phyloP scores from a whole-genome alignment of 2,797 vertebrate species.

The Acridotheres tristis region DNA sequence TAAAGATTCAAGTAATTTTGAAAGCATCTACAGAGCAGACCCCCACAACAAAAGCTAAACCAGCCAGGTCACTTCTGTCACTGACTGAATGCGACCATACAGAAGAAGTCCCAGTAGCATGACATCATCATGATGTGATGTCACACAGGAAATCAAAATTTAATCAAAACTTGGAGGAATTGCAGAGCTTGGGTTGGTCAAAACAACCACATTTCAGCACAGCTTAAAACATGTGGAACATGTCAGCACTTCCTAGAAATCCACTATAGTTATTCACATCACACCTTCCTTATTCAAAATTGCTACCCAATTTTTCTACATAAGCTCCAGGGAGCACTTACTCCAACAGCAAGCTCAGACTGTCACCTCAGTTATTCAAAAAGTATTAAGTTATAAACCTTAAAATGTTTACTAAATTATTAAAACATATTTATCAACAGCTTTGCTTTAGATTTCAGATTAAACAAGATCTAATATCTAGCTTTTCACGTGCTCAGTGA shows the following conservation, averaged over 20 bases:
- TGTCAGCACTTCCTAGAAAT: background rate
- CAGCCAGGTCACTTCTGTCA: background rate
- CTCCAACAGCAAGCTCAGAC: background rate
- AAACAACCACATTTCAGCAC: background rate
- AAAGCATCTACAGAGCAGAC: background rate
- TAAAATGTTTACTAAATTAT: background rate
- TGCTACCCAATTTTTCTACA: background rate
- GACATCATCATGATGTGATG: background rate
- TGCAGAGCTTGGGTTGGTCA: background rate
- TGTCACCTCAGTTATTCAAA: background rate
- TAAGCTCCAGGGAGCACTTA: background rate
- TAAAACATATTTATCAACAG: background rate
- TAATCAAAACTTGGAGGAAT: background rate
- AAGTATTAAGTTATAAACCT: background rate
- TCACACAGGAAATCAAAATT: background rate
- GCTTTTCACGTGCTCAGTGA: background rate
- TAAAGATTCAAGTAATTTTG: background rate
- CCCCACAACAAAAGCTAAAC: background rate
- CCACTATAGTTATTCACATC: background rate
- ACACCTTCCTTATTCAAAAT: background rate
- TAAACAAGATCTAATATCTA: background rate
- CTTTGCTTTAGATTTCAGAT: background rate
- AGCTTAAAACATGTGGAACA: background rate
- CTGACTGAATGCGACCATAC: background rate
- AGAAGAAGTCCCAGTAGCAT: background rate